A percentile compares a stretch with the other conserved stretches of the same genome.
Conservation (phyloP, 1,140 invertebrate species). For the Dendroctonus ponderosae region DNA sequence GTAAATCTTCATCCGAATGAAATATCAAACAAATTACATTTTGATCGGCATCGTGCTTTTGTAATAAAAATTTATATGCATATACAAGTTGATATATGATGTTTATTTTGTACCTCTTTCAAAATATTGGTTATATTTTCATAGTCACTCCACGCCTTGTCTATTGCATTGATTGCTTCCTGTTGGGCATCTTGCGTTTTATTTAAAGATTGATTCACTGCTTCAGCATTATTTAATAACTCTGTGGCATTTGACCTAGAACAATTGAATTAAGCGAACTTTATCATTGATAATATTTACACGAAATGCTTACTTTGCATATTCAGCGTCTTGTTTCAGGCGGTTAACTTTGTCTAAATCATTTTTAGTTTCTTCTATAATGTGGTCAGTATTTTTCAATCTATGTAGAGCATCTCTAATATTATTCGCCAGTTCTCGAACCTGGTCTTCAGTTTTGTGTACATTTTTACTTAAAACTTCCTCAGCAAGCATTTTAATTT, state of each 20-base stretch:
- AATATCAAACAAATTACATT: background rate
- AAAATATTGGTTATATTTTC: slow-evolving; percentile 72
- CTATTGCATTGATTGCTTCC: slow-evolving; percentile 74
- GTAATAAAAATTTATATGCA: background rate
- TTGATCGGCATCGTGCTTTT: background rate
- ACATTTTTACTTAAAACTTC: slow-evolving; percentile 62
- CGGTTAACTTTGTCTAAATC: slow-evolving; percentile 72
- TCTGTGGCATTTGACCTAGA: slow-evolving; percentile 53
- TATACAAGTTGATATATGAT: no score
- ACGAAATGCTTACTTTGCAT: slow-evolving; percentile 64
- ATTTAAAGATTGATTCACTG: slow-evolving; percentile 58
- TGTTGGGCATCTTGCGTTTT: slow-evolving; percentile 76
- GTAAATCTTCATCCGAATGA: background rate
- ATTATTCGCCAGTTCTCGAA: slow-evolving; percentile 74
- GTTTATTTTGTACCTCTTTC: slow-evolving; percentile 31
- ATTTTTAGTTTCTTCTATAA: slow-evolving; percentile 79
- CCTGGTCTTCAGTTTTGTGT: slow-evolving; percentile 72
- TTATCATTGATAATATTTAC: background rate
- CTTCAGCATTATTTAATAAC: slow-evolving; percentile 59
- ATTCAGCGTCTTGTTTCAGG: slow-evolving; percentile 74
- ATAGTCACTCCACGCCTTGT: slow-evolving; percentile 78
- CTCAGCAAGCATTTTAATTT: slow-evolving; percentile 76
- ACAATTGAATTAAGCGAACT: slow-evolving; percentile 9
- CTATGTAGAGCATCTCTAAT: slow-evolving; percentile 85
- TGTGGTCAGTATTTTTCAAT: slow-evolving; percentile 85